These are phyloP conservation scores for Centropus unirufus DNA, from an alignment of 2,113 vertebrate genomes.

Conservation along the genomic window DNA sequence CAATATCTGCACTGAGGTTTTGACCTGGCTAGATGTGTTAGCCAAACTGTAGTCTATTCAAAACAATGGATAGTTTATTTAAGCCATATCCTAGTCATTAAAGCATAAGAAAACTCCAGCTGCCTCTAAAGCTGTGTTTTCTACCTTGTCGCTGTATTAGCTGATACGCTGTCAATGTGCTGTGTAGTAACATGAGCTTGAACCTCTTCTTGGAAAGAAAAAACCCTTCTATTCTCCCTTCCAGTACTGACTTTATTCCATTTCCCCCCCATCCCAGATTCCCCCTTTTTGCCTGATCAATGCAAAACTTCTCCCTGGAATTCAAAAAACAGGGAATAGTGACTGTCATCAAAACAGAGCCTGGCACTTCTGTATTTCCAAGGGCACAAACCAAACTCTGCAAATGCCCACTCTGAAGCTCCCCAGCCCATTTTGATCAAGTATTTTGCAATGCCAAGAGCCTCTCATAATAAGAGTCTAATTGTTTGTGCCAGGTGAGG, in stretches of 20 bases:
- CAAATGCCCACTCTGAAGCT: neutral
- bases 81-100: slow-evolving; percentile 41
- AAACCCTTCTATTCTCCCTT: neutral
- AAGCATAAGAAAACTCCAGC: slow-evolving; percentile 28
- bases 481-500: slow-evolving; percentile 69
- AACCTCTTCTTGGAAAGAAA: neutral
- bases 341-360: neutral
- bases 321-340: neutral
- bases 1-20: slow-evolving; percentile 36
- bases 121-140: slow-evolving; percentile 14
- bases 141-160: slow-evolving; percentile 28
- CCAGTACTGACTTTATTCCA: neutral
- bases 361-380: neutral
- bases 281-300: neutral
- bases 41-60: neutral
- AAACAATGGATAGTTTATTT: slow-evolving; percentile 52
- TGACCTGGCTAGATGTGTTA: slow-evolving; percentile 15
- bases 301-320: neutral
- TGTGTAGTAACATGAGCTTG: neutral
- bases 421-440: slow-evolving; percentile 8
- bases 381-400: neutral
- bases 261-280: neutral
- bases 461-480: slow-evolving; percentile 54
- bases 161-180: neutral
- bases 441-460: slow-evolving; percentile 46